These are phyloP conservation scores for Coenobita brevimanus DNA, from an alignment of 1,140 invertebrate genomes.

Conservation along the genomic window DNA sequence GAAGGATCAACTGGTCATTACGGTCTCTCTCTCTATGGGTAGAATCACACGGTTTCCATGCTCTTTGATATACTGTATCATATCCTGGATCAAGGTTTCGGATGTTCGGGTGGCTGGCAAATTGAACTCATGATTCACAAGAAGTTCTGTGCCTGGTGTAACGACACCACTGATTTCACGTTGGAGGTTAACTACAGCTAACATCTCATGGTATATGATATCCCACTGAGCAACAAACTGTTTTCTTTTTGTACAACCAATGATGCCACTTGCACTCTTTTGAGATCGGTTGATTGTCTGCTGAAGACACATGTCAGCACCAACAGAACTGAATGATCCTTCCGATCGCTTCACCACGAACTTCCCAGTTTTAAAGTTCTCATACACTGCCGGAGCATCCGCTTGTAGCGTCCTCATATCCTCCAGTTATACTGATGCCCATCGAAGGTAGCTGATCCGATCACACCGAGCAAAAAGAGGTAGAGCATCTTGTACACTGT, in stretches of 20 bases:
- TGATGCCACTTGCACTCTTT: slow-evolving; percentile 39
- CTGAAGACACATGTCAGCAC: slow-evolving; percentile 20
- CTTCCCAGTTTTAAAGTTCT: slow-evolving; percentile 9
- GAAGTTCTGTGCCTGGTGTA: background rate
- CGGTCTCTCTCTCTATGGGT: background rate
- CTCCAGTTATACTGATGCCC: slow-evolving; percentile 18
- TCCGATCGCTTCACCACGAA: slow-evolving; percentile 10
- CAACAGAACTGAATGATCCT: slow-evolving; percentile 19
- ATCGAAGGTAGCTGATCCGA: slow-evolving; percentile 15
- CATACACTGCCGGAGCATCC: slow-evolving; percentile 17
- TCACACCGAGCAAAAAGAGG: slow-evolving; percentile 31
- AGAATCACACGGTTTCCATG: background rate
- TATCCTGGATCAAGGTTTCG: background rate
- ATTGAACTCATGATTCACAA: slow-evolving; percentile 24
- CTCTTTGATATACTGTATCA: slow-evolving; percentile 9
- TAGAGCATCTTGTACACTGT: slow-evolving; percentile 9
- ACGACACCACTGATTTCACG: slow-evolving; percentile 28
- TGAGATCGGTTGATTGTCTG: slow-evolving; percentile 53
- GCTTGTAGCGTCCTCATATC: slow-evolving; percentile 32
- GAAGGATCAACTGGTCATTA: background rate
- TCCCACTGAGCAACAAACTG: slow-evolving; percentile 49
- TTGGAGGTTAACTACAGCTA: slow-evolving; percentile 25
- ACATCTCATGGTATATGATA: slow-evolving; percentile 37
- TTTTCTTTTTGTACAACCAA: slow-evolving; percentile 42
- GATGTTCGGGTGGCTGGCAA: slow-evolving; percentile 10